A percentile compares a stretch with the other conserved stretches of the same genome.
phyloP scores from a whole-genome alignment of 2,888 invertebrate species.

The Cephus rjabovi region DNA sequence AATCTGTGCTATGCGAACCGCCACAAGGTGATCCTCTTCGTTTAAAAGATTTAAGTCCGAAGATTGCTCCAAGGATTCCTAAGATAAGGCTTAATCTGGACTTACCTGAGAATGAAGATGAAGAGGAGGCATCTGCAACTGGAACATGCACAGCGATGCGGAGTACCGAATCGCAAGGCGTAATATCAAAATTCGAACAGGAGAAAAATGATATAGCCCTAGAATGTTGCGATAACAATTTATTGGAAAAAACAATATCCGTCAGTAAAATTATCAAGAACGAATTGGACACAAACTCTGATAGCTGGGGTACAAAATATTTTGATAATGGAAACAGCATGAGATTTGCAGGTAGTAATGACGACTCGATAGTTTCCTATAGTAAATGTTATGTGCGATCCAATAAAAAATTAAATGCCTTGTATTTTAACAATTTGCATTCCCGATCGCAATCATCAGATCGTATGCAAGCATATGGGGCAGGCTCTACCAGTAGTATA shows the following conservation, averaged over 20 bases:
- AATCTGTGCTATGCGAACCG: constrained; percentile 39
- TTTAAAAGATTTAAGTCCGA: constrained; percentile 43
- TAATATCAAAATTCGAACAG: too few species aligned
- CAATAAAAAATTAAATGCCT: background rate
- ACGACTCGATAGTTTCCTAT: too few species aligned
- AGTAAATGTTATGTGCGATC: background rate
- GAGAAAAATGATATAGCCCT: too few species aligned
- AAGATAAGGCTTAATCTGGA: constrained; percentile 43
- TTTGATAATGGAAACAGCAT: too few species aligned
- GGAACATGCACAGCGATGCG: background rate
- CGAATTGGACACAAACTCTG: too few species aligned
- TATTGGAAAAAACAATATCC: background rate
- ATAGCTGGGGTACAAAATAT: too few species aligned
- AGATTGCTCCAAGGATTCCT: constrained; percentile 31
- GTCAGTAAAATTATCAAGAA: too few species aligned
- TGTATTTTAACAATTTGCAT: background rate
- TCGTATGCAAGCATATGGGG: background rate
- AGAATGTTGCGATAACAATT: background rate
- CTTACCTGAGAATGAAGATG: constrained; percentile 36
- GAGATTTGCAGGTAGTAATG: too few species aligned
- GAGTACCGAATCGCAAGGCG: too few species aligned
- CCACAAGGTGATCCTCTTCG: constrained; percentile 27
- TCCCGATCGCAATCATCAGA: background rate
- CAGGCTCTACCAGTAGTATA: background rate
- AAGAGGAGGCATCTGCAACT: background rate